Base-by-base conservation (phyloP, 1,140 invertebrate species). In the Acromyrmex charruanus region DNA sequence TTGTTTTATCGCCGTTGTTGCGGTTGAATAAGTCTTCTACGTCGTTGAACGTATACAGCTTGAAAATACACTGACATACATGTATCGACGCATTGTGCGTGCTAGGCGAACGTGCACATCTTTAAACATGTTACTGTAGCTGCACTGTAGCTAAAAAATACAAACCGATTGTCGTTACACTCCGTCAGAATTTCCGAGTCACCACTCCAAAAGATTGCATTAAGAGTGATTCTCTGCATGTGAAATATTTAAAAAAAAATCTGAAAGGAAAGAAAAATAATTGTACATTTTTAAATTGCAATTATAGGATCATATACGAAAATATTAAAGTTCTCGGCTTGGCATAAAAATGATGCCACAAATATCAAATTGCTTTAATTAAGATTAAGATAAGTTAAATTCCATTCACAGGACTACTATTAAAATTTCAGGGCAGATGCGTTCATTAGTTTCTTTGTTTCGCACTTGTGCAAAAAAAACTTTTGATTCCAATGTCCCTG, bases 1-100 rank as follows among this genome's bases (percentile, higher is more conserved):
- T 79, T 61, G 80, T 86, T 81, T 69, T 88, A 80, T 89, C 90
- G 39, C 25, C 16, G 12, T 75, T 59, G 18, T 18, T 59, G 79
- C 74, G 66, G 58, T 89, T 85, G 80, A 85, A 55, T 75, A 85
- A 71, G 39, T 88, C 14, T 85, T 88, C 81, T 86, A 49, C 61
- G 35, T 21, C 58, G 81, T 10, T 79, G 66, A 51, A 66, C 53
- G 51, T 12, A 71, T 59, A 69, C 25, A 72, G 55, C 5, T 51
- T 65, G n/a, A 2, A n/a, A 80, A 85, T 55, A 31, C 71, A 77
- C 65, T 59, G 66, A 51, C 28, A 12, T 49, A 53, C 61, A 86
- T 69, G 44, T 49, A 51, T 55, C 61, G 55, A 84, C 63, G 51
- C 66, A 86, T 88, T 58, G 31, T 63, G 53, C 53, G 74, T 84